These are phyloP conservation scores for Neotoxoptera formosana DNA, from an alignment of 1,140 invertebrate genomes.

Conservation along the genomic window DNA sequence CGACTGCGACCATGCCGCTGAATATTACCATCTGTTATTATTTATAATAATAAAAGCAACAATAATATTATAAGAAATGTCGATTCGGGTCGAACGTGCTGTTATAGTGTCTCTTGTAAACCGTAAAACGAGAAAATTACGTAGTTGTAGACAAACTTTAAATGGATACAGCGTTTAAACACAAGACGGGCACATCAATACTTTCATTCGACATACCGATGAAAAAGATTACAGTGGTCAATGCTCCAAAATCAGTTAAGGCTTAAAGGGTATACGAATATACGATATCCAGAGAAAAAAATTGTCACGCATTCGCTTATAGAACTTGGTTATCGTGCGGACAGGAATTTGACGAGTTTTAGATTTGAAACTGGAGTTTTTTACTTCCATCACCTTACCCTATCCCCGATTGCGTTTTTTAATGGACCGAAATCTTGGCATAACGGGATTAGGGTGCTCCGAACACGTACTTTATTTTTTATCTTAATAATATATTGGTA, in stretches of 20 bases:
- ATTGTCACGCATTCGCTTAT: background rate
- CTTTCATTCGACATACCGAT: background rate
- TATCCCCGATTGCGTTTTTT: background rate
- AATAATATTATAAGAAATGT: background rate
- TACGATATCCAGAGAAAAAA: background rate
- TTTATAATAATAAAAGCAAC: background rate
- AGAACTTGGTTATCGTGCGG: background rate
- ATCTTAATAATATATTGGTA: background rate
- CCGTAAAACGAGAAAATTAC: background rate
- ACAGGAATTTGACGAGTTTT: background rate
- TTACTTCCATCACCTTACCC: too few species aligned
- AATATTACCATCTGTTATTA: background rate
- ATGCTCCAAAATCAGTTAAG: background rate
- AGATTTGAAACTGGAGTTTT: background rate
- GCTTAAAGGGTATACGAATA: background rate
- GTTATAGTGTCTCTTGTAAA: background rate
- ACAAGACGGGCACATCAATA: background rate
- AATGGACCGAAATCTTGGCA: background rate
- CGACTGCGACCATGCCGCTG: background rate
- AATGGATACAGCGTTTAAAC: background rate
- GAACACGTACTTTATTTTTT: background rate
- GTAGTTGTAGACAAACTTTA: background rate
- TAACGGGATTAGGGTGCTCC: background rate
- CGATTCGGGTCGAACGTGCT: background rate
- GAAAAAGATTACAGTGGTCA: background rate